These are phyloP conservation scores for Manacus vitellinus DNA, from an alignment of 2,113 vertebrate genomes.

Conservation along the genomic window DNA sequence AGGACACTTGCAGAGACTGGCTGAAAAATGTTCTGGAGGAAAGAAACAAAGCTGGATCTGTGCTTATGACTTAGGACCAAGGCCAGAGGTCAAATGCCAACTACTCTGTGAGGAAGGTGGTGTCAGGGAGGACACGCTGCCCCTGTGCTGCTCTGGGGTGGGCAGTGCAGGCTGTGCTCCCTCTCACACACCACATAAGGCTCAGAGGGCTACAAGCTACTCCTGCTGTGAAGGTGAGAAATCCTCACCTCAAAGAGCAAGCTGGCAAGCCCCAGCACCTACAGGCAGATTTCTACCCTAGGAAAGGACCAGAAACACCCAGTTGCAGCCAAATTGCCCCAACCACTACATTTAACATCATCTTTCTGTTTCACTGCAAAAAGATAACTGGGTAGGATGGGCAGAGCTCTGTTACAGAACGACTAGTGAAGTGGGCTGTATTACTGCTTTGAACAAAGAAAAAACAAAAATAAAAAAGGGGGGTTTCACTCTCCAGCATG, in stretches of 20 bases:
- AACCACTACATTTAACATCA: not conserved
- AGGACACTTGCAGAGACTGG: not conserved
- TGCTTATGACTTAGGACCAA: not conserved
- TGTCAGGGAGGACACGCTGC: not conserved
- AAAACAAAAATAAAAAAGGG: not conserved
- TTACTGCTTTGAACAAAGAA: not conserved
- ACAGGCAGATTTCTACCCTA: not conserved
- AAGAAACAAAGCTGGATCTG: not conserved
- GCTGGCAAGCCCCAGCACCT: not conserved
- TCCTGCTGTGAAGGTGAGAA: not conserved
- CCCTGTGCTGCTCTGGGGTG: not conserved
- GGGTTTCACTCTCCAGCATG: not conserved
- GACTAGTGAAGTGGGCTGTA: not conserved
- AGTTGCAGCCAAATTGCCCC: not conserved
- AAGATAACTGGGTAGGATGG: not conserved
- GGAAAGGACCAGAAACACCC: not conserved
- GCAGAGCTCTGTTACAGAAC: not conserved
- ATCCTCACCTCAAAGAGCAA: not conserved
- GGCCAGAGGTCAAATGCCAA: not conserved
- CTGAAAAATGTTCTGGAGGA: not conserved
- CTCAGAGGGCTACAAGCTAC: not conserved
- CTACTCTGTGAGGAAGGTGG: not conserved
- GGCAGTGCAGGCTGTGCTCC: not conserved
- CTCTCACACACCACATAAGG: not conserved
- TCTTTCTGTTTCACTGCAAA: not conserved